Conservation (phyloP, 2,797 vertebrate genomes). For the Ctenochaetus hawaiiensis region DNA sequence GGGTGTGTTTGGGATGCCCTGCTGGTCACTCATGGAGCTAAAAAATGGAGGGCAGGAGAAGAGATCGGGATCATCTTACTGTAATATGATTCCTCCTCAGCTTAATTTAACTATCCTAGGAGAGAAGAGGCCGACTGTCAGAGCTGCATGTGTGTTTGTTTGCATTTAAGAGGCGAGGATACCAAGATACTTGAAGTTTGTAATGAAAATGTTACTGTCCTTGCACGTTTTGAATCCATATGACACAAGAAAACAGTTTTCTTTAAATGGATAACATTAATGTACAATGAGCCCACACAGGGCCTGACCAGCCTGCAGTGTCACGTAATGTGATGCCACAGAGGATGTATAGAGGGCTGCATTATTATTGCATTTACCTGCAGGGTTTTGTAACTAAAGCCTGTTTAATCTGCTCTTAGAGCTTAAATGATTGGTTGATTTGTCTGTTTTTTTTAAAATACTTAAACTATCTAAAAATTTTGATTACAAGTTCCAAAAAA, state of each 20-base stretch:
- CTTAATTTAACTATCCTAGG: not conserved
- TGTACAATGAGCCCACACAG: not conserved
- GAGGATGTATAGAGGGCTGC: not conserved
- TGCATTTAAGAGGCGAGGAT: not conserved
- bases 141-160: constrained; percentile 1
- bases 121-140: constrained; percentile 3
- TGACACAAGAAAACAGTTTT: too few species aligned
- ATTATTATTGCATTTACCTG: constrained; percentile 1
- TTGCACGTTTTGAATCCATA: not conserved
- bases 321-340: constrained; percentile 4
- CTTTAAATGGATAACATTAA: not conserved
- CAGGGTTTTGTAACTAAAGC: constrained; percentile 2
- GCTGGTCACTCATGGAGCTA: constrained; percentile 14
- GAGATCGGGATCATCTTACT: constrained; percentile 58
- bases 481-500: not conserved
- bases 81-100: constrained; percentile 61
- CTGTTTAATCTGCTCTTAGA: not conserved
- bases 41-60: constrained; percentile 25
- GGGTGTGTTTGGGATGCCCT: not conserved
- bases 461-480: too few species aligned
- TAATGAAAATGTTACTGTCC: not conserved
- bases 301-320: not conserved
- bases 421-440: not conserved
- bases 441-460: not conserved
- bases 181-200: not conserved